phyloP scores from a whole-genome alignment of 1,140 invertebrate genomes.

The Listronotus bonariensis region DNA sequence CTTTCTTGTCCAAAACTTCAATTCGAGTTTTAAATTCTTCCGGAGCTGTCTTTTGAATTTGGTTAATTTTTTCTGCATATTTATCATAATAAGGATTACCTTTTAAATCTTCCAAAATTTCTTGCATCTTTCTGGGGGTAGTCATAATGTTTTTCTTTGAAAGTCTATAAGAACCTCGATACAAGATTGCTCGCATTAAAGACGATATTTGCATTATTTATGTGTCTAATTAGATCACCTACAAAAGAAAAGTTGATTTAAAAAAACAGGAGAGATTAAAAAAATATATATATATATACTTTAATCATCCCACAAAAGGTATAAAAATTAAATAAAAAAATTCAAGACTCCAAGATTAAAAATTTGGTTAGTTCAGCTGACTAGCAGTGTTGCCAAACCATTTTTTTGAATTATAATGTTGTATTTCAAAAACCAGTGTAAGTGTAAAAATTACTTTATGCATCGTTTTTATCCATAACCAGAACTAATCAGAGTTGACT shows the following conservation, averaged over 20 bases:
- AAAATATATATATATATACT: too few species aligned
- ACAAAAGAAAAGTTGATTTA: background rate
- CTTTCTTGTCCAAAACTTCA: conserved; percentile 63
- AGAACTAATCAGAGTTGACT: too few species aligned
- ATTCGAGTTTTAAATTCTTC: conserved; percentile 74
- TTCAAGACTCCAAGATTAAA: too few species aligned
- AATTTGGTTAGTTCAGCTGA: too few species aligned
- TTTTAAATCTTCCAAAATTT: conserved; percentile 68
- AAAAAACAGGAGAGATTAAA: too few species aligned
- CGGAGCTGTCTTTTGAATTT: conserved; percentile 73
- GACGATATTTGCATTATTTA: conserved; percentile 37
- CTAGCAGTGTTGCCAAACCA: too few species aligned
- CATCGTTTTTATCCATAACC: too few species aligned
- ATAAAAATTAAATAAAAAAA: too few species aligned
- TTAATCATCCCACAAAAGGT: too few species aligned
- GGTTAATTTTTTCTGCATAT: conserved; percentile 78
- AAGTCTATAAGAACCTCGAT: conserved; percentile 32
- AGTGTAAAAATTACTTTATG: too few species aligned
- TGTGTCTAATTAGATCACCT: background rate
- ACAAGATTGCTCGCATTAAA: conserved; percentile 33
- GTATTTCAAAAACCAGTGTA: too few species aligned
- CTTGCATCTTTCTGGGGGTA: conserved; percentile 58
- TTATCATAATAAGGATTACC: conserved; percentile 83
- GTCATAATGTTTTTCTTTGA: conserved; percentile 60
- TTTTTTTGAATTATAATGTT: too few species aligned